Evolutionary conservation across 2,797 vertebrate genomes (phyloP).

Genomic region (Neopelma chrysocephalum): DNA sequence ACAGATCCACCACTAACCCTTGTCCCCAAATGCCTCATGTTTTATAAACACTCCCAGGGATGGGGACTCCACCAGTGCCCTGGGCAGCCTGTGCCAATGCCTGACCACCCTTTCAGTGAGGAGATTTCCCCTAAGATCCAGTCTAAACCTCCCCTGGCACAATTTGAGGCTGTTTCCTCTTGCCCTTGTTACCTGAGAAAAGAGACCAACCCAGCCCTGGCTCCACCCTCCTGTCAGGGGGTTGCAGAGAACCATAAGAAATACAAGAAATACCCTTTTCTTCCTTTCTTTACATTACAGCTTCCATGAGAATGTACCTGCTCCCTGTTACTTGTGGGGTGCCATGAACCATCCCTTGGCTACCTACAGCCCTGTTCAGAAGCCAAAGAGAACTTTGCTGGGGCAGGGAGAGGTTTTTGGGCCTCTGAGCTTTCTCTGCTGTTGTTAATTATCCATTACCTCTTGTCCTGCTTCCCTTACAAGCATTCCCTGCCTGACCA

Average conservation of each 20-base stretch:
- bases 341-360: background rate
- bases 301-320: background rate
- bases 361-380: background rate
- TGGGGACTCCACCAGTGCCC: background rate
- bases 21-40: background rate
- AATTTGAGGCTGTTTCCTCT: background rate
- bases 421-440: background rate
- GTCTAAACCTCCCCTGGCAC: background rate
- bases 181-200: background rate
- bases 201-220: background rate
- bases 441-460: background rate
- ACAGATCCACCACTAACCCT: too few relatives aligned
- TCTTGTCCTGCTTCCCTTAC: background rate
- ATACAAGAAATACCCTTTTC: background rate
- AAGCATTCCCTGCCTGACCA: background rate
- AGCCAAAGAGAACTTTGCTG: background rate
- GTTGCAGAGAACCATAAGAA: background rate
- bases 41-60: background rate
- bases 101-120: background rate
- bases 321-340: background rate
- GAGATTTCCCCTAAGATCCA: background rate
- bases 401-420: background rate
- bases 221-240: background rate
- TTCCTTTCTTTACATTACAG: accelerated
- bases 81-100: background rate